Conservation (phyloP, 2,888 invertebrate genomes). For the Sycophila texana region DNA sequence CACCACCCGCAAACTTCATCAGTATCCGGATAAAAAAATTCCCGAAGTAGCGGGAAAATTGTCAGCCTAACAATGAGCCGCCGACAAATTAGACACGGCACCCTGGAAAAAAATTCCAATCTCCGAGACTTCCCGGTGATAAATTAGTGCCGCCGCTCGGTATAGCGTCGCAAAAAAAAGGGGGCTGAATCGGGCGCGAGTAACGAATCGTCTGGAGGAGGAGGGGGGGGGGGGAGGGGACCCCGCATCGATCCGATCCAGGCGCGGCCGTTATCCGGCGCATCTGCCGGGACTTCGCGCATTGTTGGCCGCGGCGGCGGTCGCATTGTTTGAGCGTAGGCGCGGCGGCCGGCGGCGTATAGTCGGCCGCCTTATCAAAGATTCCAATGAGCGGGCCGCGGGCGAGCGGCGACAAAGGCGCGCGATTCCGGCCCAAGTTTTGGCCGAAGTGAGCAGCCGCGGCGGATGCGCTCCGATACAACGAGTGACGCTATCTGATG, state of each 20-base stretch:
- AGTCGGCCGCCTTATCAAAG: constrained; percentile 9
- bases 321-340: constrained; percentile 7
- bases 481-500: too few relatives aligned
- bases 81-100: neutral
- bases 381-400: constrained; percentile 9
- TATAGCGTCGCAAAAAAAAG: constrained; percentile 13
- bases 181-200: constrained; percentile 14
- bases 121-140: constrained; percentile 10
- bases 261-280: neutral
- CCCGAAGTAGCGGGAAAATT: neutral
- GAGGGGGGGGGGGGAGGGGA: neutral
- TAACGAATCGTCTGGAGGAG: constrained; percentile 8
- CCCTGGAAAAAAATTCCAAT: constrained; percentile 15
- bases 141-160: constrained; percentile 19
- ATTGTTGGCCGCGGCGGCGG: neutral
- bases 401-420: neutral
- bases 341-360: neutral
- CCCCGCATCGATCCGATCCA: neutral
- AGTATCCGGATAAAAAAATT: neutral
- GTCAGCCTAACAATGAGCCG: neutral
- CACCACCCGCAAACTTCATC: too few relatives aligned
- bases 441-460: too few relatives aligned
- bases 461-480: too few relatives aligned
- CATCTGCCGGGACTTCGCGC: neutral
- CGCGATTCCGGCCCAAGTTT: too few relatives aligned